Evolutionary conservation across 1,140 invertebrate species (phyloP), one percentile per base, ranked within the genome.

Genomic region (Helicorthomorpha holstii): DNA sequence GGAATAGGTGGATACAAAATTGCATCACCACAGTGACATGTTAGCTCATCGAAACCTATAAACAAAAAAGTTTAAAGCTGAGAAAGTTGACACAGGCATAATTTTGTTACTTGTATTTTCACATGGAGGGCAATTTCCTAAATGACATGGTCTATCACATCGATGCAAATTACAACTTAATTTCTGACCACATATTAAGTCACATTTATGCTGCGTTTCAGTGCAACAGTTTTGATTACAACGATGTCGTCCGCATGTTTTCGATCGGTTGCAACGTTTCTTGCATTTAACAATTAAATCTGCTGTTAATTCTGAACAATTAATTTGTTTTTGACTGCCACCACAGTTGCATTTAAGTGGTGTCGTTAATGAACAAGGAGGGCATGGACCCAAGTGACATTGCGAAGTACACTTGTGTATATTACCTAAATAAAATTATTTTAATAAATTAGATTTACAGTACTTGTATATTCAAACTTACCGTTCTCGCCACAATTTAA

Each of bases 111-210:
- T 88, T 58, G 81, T 81, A 56, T 81, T 71, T 56, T 79, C 78
- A 63, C 90, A 95, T 1, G 81, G 78, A 27, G 76, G 76, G 65
- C 92, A 97, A 63, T 85, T 80, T 48, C 87, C 85, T 51, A 76
- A 77, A 66, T 97, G 92, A 71, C 92, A 97, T 23, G 79, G 79
- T 58, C 82, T 75, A 58, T 87, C 81, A 68, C 92, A 97, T 56
- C 79, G 80, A 64, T 97, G 92, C 50, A 76, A 73, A 25, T 87
- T 86, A 67, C 92, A 97, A 34, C 75, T 77, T 0, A 95, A 69
- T 1, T 75, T 78, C 56, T 80, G 80, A 16, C 81, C 83, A 69
- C 91, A 96, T 38, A 79, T 75, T 55, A 85, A 66, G 1, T 79
- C 77, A 70, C 93, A 97, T 27, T 81, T 70, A 65, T 97, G 93